phyloP scores from a whole-genome alignment of 2,888 invertebrate genomes.

The Andrena chrysosceles region DNA sequence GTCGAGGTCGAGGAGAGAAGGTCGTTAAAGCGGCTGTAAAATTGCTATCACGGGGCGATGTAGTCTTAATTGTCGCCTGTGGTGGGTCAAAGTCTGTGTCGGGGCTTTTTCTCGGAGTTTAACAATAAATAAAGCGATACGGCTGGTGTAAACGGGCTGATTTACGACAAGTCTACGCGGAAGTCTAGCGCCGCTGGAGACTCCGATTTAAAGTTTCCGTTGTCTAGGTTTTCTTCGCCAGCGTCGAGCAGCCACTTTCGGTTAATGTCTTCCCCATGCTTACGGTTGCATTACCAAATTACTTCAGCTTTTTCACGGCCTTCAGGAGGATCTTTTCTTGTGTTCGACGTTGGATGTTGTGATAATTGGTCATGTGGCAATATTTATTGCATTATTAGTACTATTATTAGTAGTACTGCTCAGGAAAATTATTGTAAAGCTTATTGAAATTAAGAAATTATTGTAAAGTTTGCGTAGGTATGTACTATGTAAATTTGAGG shows the following conservation, averaged over 20 bases:
- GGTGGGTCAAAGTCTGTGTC: slow-evolving; percentile 8
- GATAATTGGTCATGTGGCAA: neutral
- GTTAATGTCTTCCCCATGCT: slow-evolving; percentile 16
- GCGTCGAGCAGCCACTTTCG: slow-evolving; percentile 16
- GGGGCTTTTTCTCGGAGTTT: slow-evolving; percentile 29
- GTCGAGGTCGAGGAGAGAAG: neutral
- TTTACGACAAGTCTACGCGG: slow-evolving; percentile 52
- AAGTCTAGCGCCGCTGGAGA: slow-evolving; percentile 50
- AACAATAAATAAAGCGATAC: slow-evolving; percentile 48
- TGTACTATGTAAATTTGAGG: too few relatives aligned
- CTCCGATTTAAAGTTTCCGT: slow-evolving; percentile 56
- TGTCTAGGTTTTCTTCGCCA: slow-evolving; percentile 27
- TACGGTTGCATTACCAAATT: slow-evolving; percentile 14
- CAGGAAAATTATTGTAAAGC: too few relatives aligned
- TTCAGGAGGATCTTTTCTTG: neutral
- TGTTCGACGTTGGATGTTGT: neutral
- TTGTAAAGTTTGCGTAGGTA: too few relatives aligned
- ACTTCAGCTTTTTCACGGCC: neutral
- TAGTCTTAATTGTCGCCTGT: slow-evolving; percentile 55
- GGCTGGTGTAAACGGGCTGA: slow-evolving; percentile 41
- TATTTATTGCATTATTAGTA: neutral
- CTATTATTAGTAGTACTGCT: too few relatives aligned
- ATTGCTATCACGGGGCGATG: slow-evolving; percentile 33
- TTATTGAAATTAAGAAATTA: too few relatives aligned
- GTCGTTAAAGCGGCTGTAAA: slow-evolving; percentile 55